These are phyloP conservation scores for Mormyrus hasselquistii DNA, from an alignment of 2,797 vertebrate genomes.

Conservation along the genomic window DNA sequence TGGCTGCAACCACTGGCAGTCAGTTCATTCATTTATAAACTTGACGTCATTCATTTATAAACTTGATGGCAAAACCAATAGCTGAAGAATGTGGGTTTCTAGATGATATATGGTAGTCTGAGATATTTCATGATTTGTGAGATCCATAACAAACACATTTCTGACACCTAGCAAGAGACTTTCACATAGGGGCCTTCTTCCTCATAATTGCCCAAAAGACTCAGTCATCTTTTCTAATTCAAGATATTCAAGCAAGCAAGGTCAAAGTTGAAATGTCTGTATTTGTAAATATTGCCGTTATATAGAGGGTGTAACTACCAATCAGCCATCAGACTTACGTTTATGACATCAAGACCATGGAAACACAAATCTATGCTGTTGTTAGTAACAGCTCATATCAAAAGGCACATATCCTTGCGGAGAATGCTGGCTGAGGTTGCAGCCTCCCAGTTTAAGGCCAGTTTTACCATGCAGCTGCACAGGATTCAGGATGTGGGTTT, in stretches of 20 bases:
- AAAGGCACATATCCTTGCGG: background rate
- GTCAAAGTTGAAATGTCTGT: background rate
- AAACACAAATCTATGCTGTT: background rate
- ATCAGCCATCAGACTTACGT: background rate
- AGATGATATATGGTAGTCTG: background rate
- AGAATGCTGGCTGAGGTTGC: background rate
- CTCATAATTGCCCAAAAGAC: background rate
- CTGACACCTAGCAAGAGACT: background rate
- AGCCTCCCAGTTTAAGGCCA: background rate
- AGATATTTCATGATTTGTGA: background rate
- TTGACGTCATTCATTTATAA: background rate
- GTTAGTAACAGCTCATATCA: background rate
- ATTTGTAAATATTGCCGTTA: background rate
- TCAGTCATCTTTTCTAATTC: background rate
- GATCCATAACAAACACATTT: background rate
- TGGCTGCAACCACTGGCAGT: background rate
- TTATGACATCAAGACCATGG: background rate
- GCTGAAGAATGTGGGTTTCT: background rate
- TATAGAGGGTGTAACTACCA: background rate
- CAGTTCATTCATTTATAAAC: background rate
- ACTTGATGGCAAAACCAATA: background rate
- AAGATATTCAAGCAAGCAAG: background rate
- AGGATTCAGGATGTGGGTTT: background rate
- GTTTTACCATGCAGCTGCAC: background rate
- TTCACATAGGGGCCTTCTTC: background rate